Evolutionary conservation across 2,113 vertebrate genomes (phyloP), one percentile per base, ranked within the genome.

Genomic region (Okapia johnstoni): DNA sequence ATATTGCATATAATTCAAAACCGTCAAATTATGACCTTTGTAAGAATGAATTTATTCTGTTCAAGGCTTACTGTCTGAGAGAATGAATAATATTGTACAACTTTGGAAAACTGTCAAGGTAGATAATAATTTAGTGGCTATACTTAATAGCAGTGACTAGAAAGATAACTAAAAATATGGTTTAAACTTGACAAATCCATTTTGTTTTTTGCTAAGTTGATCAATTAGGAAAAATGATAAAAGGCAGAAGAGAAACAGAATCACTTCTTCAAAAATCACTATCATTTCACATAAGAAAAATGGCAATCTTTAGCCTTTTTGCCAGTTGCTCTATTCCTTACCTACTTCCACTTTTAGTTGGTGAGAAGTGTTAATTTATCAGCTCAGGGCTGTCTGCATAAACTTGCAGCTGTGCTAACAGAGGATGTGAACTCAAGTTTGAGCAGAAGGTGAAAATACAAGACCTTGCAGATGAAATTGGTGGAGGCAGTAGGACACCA

Each of bases 1-100:
- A 79, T 80, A 9, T 86, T 93, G 58, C 76, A 97, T 93, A 26
- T 80, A 95, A 94, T 80, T 96, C 86, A 13, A 90, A 97, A 36
- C 93, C 23, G 5, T 92, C 43, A 95, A 73, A 84, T 84, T 66
- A 50, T 79, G 12, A 85, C 61, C 52, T 94, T 97, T 93, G 36
- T 84, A 85, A 93, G 54, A 87, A 81, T 79, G 87, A 70, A 77
- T 88, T 46, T 79, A 46, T 85, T 88, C 21, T 61, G 88, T 66
- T 83, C 21, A 96, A 88, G 58, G 61, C 10, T 25, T 76, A 58
- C 70, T 70, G 43, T 87, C 36, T 90, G 79, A 94, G 57, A 95
- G 3, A 93, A 85, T 90, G 36, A 96, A 79, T 85, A 94, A 43
- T 90, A 84, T 60, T 96, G 12, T 70, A 73, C 28, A 94, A 58